Percentiles rank a stretch among this genome's conserved stretches.
Evolutionary conservation across 2,113 vertebrate genomes (phyloP).

Genomic region (Chaenocephalus aceratus): DNA sequence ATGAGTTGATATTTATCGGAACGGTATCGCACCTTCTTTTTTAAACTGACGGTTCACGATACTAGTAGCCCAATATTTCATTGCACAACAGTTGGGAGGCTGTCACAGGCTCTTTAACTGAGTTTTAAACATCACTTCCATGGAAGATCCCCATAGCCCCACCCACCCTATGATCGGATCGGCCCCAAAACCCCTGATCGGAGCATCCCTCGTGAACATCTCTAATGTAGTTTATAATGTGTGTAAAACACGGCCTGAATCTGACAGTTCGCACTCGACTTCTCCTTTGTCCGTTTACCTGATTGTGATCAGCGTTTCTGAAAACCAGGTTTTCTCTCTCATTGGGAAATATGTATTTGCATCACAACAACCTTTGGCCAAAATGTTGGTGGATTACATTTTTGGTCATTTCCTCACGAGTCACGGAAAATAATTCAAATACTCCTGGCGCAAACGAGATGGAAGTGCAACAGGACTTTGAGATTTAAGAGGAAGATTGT

Average conservation of each 20-base stretch:
- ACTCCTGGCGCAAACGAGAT: not conserved
- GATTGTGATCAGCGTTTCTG: conserved; percentile 20
- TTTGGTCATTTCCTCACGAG: conserved; percentile 9
- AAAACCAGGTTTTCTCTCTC: not conserved
- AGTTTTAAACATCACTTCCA: too few relatives aligned
- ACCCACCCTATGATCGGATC: too few relatives aligned
- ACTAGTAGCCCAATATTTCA: too few relatives aligned
- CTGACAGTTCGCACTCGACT: not conserved
- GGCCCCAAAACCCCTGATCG: too few relatives aligned
- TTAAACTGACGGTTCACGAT: too few relatives aligned
- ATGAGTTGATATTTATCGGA: too few relatives aligned
- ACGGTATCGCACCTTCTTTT: too few relatives aligned
- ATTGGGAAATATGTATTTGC: conserved; percentile 26
- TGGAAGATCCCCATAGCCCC: too few relatives aligned
- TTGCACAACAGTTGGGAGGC: too few relatives aligned
- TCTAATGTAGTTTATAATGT: not conserved
- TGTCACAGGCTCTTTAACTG: too few relatives aligned
- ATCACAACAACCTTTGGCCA: conserved; percentile 1
- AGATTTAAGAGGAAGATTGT: not conserved
- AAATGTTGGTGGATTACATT: conserved; percentile 6
- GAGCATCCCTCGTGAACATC: too few relatives aligned
- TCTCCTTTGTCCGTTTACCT: not conserved
- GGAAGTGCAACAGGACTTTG: not conserved
- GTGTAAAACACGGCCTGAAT: conserved; percentile 16
- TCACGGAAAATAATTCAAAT: not conserved